Conservation (phyloP, 2,888 invertebrate genomes). For the Hanleya hanleyi region DNA sequence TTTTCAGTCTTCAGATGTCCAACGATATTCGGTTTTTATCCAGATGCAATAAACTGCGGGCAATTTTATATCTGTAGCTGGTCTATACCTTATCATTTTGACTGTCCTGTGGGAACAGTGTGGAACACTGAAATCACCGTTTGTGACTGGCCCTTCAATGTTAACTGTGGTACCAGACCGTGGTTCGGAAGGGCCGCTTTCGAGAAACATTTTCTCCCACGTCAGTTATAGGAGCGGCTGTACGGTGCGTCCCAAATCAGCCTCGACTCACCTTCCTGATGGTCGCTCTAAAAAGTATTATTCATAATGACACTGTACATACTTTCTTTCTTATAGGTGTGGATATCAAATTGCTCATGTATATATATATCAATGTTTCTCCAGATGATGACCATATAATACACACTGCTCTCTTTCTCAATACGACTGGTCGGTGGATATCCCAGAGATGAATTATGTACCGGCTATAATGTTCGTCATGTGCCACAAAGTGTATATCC, state of each 20-base stretch:
- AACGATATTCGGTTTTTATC: constrained; percentile 39
- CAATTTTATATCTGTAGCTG: constrained; percentile 46
- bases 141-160: constrained; percentile 42
- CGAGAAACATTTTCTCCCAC: constrained; percentile 3
- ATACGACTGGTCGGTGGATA: too few species aligned
- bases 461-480: too few species aligned
- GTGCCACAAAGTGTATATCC: too few species aligned
- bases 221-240: background rate
- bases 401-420: too few species aligned
- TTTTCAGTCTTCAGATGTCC: constrained; percentile 1
- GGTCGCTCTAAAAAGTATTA: too few species aligned
- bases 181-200: background rate
- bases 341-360: too few species aligned
- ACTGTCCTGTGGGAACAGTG: constrained; percentile 38
- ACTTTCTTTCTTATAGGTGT: too few species aligned
- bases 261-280: too few species aligned
- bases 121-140: constrained; percentile 35
- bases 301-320: constrained; percentile 8
- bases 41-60: constrained; percentile 37
- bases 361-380: too few species aligned
- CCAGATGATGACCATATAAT: too few species aligned
- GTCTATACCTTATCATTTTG: constrained; percentile 41
- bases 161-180: constrained; percentile 24
- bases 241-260: too few species aligned
- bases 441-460: too few species aligned